These are phyloP conservation scores for Augiades crinisus DNA, from an alignment of 2,888 invertebrate genomes.

Conservation along the genomic window DNA sequence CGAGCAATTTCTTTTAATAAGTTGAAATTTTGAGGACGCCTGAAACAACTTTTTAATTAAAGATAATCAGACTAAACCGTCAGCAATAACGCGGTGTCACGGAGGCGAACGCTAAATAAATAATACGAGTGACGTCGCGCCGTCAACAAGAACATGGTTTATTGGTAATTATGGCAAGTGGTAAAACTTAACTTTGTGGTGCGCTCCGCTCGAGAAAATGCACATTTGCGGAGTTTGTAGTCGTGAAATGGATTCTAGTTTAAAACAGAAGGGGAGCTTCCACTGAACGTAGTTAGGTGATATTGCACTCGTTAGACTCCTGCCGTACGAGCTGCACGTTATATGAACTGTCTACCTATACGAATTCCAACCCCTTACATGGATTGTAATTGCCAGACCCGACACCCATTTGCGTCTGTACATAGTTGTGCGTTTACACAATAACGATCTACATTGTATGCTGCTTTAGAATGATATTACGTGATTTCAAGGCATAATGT, in stretches of 20 bases:
- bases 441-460: constrained; percentile 34
- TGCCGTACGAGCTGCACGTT: constrained; percentile 50
- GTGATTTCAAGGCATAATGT: neutral
- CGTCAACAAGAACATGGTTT: constrained; percentile 61
- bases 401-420: constrained; percentile 24
- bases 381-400: constrained; percentile 39
- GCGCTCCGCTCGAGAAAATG: constrained; percentile 59
- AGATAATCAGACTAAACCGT: constrained; percentile 71
- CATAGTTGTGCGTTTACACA: constrained; percentile 27
- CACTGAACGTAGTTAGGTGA: constrained; percentile 64
- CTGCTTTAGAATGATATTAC: constrained; percentile 1
- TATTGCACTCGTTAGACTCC: constrained; percentile 69
- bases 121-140: constrained; percentile 59
- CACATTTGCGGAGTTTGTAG: constrained; percentile 68
- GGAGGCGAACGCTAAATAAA: constrained; percentile 59
- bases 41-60: constrained; percentile 77
- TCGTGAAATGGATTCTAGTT: constrained; percentile 74
- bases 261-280: constrained; percentile 68
- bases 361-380: constrained; percentile 45
- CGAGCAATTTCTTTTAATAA: constrained; percentile 72
- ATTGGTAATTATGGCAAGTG: constrained; percentile 72
- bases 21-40: constrained; percentile 61
- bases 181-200: constrained; percentile 68
- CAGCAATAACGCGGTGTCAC: constrained; percentile 66
- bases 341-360: constrained; percentile 47